phyloP scores from a whole-genome alignment of 1,140 invertebrate genomes.

The Brevipalpus yothersi region DNA sequence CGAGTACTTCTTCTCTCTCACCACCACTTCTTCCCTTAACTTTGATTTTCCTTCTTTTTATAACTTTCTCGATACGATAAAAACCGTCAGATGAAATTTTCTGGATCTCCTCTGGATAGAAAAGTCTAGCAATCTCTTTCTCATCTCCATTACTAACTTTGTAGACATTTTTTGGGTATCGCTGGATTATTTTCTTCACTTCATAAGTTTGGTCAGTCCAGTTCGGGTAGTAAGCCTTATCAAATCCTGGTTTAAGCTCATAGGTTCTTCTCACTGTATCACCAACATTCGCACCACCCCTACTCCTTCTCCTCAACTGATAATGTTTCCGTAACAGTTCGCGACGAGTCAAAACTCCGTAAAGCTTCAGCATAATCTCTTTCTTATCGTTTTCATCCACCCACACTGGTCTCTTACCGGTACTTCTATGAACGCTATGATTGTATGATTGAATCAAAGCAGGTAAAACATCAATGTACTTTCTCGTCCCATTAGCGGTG shows the following conservation, averaged over 20 bases:
- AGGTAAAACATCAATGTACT: neutral
- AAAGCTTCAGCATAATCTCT: neutral
- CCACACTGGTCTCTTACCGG: neutral
- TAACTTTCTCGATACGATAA: slow-evolving; percentile 3
- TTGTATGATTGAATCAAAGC: neutral
- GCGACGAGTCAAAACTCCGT: no score
- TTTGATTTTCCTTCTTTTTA: slow-evolving; percentile 1
- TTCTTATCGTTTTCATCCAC: neutral
- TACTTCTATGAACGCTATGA: neutral
- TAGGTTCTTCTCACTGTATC: neutral
- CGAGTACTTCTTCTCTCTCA: slow-evolving; percentile 35
- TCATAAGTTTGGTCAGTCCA: neutral
- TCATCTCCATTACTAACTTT: neutral
- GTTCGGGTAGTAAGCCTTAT: neutral
- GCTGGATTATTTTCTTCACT: neutral
- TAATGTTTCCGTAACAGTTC: no score
- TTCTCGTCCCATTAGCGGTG: neutral
- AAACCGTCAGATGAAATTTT: neutral
- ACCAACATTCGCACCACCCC: neutral
- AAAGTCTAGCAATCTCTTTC: no score
- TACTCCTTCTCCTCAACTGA: neutral
- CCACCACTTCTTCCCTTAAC: no score
- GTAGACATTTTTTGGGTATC: neutral
- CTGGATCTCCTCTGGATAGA: neutral
- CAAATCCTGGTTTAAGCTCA: neutral